These are phyloP conservation scores for Caenorhabditis sp. DNA, from an alignment of 2,888 invertebrate species.

Conservation along the genomic window DNA sequence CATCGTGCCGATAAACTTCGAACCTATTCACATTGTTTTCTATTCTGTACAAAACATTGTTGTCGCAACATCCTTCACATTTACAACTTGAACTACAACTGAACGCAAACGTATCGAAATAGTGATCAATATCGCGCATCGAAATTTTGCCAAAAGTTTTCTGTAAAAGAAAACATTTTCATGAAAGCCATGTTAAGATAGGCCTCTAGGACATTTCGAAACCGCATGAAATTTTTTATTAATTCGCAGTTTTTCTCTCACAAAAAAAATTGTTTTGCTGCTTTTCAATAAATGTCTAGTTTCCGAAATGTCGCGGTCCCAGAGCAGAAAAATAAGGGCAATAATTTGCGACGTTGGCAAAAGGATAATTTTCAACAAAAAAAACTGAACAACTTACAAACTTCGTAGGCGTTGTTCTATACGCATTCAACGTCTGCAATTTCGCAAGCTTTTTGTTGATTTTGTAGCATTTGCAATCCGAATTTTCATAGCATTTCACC, in stretches of 20 bases:
- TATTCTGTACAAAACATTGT: conserved; percentile 3
- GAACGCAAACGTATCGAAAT: not conserved
- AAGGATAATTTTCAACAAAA: not conserved
- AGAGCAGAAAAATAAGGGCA: no score
- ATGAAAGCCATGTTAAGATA: no score
- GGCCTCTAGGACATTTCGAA: no score
- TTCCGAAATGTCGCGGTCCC: no score
- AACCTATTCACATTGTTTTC: conserved; percentile 5
- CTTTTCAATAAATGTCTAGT: no score
- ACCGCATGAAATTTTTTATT: no score
- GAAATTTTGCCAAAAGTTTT: conserved; percentile 9
- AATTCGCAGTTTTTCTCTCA: no score
- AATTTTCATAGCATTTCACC: conserved; percentile 11
- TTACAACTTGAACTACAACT: conserved; percentile 2
- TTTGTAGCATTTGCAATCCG: conserved; percentile 11
- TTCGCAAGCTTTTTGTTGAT: conserved; percentile 6
- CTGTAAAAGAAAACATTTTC: conserved; percentile 23
- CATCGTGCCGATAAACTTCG: conserved; percentile 8
- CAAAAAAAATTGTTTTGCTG: no score
- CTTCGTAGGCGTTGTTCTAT: not conserved
- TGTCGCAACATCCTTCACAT: conserved; percentile 17
- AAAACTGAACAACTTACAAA: conserved; percentile 10
- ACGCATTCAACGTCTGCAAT: conserved; percentile 1
- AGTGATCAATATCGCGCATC: conserved; percentile 7
- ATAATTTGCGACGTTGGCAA: no score